A percentile compares a stretch with the other conserved stretches of the same genome.
Conservation (phyloP, 1,140 invertebrate genomes). For the Bombus terrestris region DNA sequence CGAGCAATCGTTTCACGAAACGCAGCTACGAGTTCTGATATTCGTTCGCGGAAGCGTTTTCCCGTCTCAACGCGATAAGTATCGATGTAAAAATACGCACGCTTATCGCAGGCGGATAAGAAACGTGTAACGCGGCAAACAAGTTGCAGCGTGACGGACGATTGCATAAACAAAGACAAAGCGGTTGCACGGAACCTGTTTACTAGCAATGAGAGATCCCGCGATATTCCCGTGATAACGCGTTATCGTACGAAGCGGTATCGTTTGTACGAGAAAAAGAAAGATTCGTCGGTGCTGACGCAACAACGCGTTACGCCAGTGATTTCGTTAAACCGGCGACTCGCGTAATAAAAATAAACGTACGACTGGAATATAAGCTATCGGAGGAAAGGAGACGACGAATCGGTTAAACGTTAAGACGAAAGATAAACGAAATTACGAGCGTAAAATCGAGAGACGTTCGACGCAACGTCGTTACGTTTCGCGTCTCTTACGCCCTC, state of each 20-base stretch:
- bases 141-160: not conserved
- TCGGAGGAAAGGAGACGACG: too few relatives aligned
- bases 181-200: constrained; percentile 10
- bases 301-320: not conserved
- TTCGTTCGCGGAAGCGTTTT: not conserved
- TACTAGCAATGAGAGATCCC: not conserved
- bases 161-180: constrained; percentile 25
- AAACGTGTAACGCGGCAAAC: not conserved
- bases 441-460: not conserved
- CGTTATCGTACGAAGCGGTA: constrained; percentile 12
- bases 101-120: constrained; percentile 9
- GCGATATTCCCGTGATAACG: constrained; percentile 16
- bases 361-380: too few relatives aligned
- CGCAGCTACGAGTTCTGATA: not conserved
- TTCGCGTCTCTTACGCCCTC: not conserved
- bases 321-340: not conserved
- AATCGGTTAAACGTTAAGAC: not conserved
- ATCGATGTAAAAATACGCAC: not conserved
- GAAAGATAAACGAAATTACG: not conserved
- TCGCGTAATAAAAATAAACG: too few relatives aligned
- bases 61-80: not conserved
- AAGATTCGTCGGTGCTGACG: not conserved
- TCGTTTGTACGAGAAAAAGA: not conserved
- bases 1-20: not conserved
- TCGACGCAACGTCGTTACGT: too few relatives aligned